phyloP scores from a whole-genome alignment of 1,140 invertebrate genomes.

The Prorops nasuta region DNA sequence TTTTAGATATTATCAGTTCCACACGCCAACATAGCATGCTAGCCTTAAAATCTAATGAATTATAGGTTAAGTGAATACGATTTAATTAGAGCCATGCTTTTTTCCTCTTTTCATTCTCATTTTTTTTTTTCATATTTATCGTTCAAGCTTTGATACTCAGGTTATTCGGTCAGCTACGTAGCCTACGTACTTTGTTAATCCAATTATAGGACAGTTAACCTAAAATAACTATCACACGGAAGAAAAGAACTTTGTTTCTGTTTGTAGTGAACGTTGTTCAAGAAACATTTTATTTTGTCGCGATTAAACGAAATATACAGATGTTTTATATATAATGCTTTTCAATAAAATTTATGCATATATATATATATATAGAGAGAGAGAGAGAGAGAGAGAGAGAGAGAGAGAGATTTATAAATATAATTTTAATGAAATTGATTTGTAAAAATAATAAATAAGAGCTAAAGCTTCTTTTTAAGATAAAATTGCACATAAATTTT shows the following conservation, averaged over 20 bases:
- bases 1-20: constrained; percentile 32
- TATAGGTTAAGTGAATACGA: constrained; percentile 25
- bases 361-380: no score
- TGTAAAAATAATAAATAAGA: neutral
- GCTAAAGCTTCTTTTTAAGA: constrained; percentile 8
- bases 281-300: no score
- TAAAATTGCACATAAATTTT: constrained; percentile 28
- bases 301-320: constrained; percentile 11
- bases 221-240: no score
- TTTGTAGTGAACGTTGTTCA: no score
- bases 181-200: no score
- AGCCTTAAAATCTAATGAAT: constrained; percentile 23
- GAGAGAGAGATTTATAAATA: no score
- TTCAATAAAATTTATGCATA: neutral
- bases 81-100: constrained; percentile 20
- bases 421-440: no score
- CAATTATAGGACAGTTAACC: no score
- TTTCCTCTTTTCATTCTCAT: constrained; percentile 10
- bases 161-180: constrained; percentile 8
- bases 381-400: no score
- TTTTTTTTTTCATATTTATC: constrained; percentile 9
- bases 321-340: neutral
- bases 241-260: no score
- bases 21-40: constrained; percentile 13
- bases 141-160: constrained; percentile 24